phyloP scores from a whole-genome alignment of 2,113 vertebrate species.

The Hypomesus transpacificus region DNA sequence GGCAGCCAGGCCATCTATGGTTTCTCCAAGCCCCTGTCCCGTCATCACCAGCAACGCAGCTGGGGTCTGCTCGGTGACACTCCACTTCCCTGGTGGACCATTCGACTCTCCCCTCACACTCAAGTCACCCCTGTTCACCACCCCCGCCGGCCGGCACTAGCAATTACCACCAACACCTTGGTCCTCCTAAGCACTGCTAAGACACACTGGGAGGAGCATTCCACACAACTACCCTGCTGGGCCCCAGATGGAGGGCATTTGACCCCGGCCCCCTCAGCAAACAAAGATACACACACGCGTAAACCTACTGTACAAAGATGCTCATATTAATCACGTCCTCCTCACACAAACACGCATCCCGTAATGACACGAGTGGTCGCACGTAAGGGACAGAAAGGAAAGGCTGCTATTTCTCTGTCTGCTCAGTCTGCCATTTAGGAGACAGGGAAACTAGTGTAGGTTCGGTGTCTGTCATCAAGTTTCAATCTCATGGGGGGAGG shows the following conservation, averaged over 20 bases:
- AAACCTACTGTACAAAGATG: too few relatives aligned
- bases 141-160: neutral
- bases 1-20: conserved; percentile 42
- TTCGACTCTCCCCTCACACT: neutral
- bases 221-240: conserved; percentile 19
- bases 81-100: neutral
- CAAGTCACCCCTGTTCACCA: too few relatives aligned
- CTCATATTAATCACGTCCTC: too few relatives aligned
- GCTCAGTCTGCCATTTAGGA: conserved; percentile 5
- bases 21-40: conserved; percentile 10
- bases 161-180: neutral
- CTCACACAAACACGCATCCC: too few relatives aligned
- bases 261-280: neutral
- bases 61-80: neutral
- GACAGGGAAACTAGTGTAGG: neutral
- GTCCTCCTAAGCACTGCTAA: neutral
- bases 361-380: too few relatives aligned
- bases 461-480: neutral
- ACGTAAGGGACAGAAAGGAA: too few relatives aligned
- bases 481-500: neutral
- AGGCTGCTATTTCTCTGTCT: neutral
- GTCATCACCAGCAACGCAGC: conserved; percentile 1
- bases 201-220: conserved; percentile 12
- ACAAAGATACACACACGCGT: too few relatives aligned
- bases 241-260: conserved; percentile 16